Base-by-base conservation (phyloP, 1,140 invertebrate genomes). In the Drosophila obscura region DNA sequence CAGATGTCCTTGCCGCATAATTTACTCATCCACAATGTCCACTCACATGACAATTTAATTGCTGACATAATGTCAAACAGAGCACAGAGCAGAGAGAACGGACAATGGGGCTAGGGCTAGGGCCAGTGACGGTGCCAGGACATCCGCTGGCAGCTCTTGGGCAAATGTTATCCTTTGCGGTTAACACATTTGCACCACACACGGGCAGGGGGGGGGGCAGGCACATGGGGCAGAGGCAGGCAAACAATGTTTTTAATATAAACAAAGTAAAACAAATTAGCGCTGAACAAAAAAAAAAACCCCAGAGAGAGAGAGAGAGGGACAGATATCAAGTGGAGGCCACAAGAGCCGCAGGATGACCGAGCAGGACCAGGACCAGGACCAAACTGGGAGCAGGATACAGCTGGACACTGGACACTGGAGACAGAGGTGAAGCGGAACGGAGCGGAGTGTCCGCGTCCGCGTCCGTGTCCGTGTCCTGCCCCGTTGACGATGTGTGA, bases 201-300 rank as follows among this genome's bases (percentile, higher is more conserved):
- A 2, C 8, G 19, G 59, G 19, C 55, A 55, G 63, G 44, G 58
- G 61, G 52, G 19, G 52, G 19, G 19, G 19, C 19, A 19, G 64
- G 74, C 78, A 50, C 8, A 31, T 46, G 68, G 51, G 41, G 57
- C 71, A 39, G 52, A n/a, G n/a, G n/a, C 19, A 31, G 65, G 74
- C 79, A 53, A 88, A 79, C 82, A 87, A 69, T 88, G 84, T 89
- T 88, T 88, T 83, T 89, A 88, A 80, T 88, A 88, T 88, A 88
- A 88, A 89, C 83, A 88, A 89, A 88, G 83, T 88, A 84, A 89
- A 88, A 88, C 84, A 88, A 88, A 88, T 88, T 88, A 88, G 80
- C 83, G 60, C 66, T 58, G 65, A 75, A 77, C 60, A 56, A 66
- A 50, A 28, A 41, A 51, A 48, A 53, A 48, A 60, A 52, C 53